phyloP scores from a whole-genome alignment of 2,113 vertebrate genomes.

The Hypanus sabinus region DNA sequence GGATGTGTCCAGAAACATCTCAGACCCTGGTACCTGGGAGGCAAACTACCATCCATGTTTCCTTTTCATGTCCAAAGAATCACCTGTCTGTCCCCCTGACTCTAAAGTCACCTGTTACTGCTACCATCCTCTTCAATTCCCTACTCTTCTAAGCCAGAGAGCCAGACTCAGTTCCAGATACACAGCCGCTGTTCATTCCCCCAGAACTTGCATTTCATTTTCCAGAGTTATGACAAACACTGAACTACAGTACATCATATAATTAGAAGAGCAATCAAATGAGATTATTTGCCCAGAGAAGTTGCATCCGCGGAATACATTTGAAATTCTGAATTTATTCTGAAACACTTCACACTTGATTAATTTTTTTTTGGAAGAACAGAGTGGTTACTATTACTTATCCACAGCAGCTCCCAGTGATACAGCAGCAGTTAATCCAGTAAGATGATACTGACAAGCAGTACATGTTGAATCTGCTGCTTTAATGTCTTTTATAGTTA shows the following conservation, averaged over 20 bases:
- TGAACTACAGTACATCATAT: background rate
- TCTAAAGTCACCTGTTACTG: too few relatives aligned
- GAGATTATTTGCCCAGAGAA: background rate
- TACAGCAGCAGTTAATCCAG: background rate
- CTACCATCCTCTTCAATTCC: too few relatives aligned
- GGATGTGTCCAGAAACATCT: too few relatives aligned
- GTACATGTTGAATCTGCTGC: background rate
- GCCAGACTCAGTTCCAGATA: too few relatives aligned
- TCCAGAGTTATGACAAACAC: background rate
- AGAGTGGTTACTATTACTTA: background rate
- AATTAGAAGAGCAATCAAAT: background rate
- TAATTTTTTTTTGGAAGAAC: background rate
- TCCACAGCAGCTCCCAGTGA: background rate
- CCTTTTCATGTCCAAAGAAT: too few relatives aligned
- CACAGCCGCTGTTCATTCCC: too few relatives aligned
- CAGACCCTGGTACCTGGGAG: too few relatives aligned
- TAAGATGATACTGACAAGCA: background rate
- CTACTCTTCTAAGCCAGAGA: too few relatives aligned
- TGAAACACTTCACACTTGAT: background rate
- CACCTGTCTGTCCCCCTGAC: too few relatives aligned
- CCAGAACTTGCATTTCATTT: background rate
- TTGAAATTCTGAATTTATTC: background rate
- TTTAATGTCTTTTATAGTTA: background rate
- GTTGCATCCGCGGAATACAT: background rate
- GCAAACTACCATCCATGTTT: too few relatives aligned